phyloP scores from a whole-genome alignment of 2,113 vertebrate species.

The Salvelinus sp. region DNA sequence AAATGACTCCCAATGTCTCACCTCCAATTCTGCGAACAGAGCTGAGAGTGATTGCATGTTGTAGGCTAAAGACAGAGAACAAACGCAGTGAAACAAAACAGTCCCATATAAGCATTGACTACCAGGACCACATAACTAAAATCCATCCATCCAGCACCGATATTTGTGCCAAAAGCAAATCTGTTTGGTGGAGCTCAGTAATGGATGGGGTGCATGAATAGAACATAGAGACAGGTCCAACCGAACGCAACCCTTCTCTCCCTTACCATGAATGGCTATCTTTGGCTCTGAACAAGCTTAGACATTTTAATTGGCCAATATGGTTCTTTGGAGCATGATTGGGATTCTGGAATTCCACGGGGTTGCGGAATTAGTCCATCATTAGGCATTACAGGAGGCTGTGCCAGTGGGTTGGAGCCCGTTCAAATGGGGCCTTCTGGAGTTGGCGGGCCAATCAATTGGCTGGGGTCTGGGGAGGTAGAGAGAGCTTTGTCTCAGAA shows the following conservation, averaged over 20 bases:
- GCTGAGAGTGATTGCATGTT: conserved; percentile 23
- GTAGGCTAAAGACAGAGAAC: not conserved
- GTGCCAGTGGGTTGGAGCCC: conserved; percentile 41
- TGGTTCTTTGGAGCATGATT: conserved; percentile 25
- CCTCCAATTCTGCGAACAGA: conserved; percentile 23
- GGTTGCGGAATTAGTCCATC: conserved; percentile 40
- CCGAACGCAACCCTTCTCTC: conserved; percentile 5
- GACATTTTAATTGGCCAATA: conserved; percentile 46
- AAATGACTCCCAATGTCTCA: conserved; percentile 18
- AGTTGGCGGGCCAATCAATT: conserved; percentile 7
- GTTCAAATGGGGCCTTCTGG: conserved; percentile 27
- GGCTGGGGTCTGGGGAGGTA: conserved; percentile 1
- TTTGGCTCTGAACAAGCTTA: conserved; percentile 22
- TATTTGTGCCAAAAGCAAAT: not conserved
- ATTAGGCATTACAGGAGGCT: conserved; percentile 47
- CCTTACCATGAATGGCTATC: conserved; percentile 15
- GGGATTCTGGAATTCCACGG: conserved; percentile 30
- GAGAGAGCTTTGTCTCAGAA: conserved; percentile 13
- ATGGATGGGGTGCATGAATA: conserved; percentile 3
- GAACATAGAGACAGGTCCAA: conserved; percentile 10
- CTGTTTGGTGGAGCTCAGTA: not conserved
- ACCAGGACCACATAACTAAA: not conserved
- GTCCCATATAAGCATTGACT: conserved; percentile 16
- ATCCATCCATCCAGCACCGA: conserved; percentile 15
- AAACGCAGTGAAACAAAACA: conserved; percentile 34